Evolutionary conservation across 64 coral and sea anemone genomes (phyloP).

Genomic region (Acropora yongei): DNA sequence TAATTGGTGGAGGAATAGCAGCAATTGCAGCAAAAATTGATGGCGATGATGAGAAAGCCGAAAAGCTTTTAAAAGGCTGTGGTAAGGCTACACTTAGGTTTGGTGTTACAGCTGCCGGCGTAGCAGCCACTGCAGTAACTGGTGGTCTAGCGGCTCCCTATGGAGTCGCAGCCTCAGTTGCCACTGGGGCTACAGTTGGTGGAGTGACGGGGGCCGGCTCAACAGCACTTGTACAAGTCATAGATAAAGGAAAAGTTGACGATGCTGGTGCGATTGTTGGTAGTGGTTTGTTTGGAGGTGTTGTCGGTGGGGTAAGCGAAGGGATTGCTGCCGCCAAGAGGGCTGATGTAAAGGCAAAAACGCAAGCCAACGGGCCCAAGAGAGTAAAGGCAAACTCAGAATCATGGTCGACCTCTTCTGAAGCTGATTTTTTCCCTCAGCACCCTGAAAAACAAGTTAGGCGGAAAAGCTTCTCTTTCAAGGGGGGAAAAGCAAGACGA

Average conservation of each 20-base stretch:
- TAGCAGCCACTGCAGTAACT: not conserved
- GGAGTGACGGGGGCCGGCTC: constrained; percentile 4
- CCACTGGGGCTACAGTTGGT: constrained; percentile 11
- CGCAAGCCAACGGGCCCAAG: too few species aligned
- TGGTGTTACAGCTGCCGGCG: not conserved
- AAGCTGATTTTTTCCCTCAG: too few species aligned
- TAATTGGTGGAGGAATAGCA: not conserved
- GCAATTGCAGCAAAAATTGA: not conserved
- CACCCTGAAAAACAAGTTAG: too few species aligned
- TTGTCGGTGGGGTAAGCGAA: too few species aligned
- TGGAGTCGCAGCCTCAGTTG: not conserved
- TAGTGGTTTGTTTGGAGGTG: constrained; percentile 10
- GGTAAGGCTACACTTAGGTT: not conserved
- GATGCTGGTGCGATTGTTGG: constrained; percentile 1
- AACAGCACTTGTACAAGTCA: constrained; percentile 15
- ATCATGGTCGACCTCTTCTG: too few species aligned
- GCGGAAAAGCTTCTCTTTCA: too few species aligned
- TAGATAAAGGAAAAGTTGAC: constrained; percentile 24
- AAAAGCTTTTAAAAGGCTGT: not conserved
- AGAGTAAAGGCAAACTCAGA: too few species aligned
- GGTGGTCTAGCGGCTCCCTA: not conserved
- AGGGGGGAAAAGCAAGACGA: too few species aligned
- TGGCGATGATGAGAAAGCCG: not conserved
- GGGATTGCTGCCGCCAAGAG: too few species aligned
- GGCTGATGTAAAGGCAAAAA: too few species aligned